Conservation (phyloP, 2,797 vertebrate species). For the Rachycentron canadum region DNA sequence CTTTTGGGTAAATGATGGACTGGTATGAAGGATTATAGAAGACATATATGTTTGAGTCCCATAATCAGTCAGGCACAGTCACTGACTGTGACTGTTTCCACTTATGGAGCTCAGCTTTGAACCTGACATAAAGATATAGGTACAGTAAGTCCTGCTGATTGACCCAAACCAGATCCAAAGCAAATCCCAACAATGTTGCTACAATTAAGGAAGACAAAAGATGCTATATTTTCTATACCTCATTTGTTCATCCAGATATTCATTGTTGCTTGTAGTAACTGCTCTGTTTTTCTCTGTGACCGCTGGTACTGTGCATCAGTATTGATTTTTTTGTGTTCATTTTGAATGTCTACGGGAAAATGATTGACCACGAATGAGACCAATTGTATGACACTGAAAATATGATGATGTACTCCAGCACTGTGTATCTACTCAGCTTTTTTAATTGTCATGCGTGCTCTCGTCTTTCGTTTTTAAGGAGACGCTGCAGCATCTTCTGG, state of each 20-base stretch:
- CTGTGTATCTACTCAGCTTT: neutral
- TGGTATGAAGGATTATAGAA: slow-evolving; percentile 19
- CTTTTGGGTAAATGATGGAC: slow-evolving; percentile 36
- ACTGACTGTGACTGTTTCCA: slow-evolving; percentile 6
- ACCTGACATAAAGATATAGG: slow-evolving; percentile 4
- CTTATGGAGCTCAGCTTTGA: slow-evolving; percentile 6
- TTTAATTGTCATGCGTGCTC: slow-evolving; percentile 15
- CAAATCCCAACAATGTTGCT: slow-evolving; percentile 15
- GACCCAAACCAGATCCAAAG: slow-evolving; percentile 28
- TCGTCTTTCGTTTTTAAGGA: neutral
- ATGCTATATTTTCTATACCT: slow-evolving; percentile 2
- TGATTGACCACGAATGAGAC: slow-evolving; percentile 12
- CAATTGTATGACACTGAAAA: slow-evolving; percentile 21
- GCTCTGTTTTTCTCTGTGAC: slow-evolving; percentile 35
- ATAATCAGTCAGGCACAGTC: slow-evolving; percentile 8
- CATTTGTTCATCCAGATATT: slow-evolving; percentile 19
- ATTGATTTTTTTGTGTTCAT: slow-evolving; percentile 29
- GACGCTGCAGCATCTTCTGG: neutral
- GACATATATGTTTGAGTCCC: slow-evolving; percentile 18
- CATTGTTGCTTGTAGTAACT: slow-evolving; percentile 14
- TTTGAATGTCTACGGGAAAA: slow-evolving; percentile 18
- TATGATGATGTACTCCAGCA: slow-evolving; percentile 6
- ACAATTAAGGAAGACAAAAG: slow-evolving; percentile 31
- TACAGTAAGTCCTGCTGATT: slow-evolving; percentile 20
- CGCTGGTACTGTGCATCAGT: neutral